These are phyloP conservation scores for Smittia aterrima DNA, from an alignment of 2,888 invertebrate species.

Conservation along the genomic window DNA sequence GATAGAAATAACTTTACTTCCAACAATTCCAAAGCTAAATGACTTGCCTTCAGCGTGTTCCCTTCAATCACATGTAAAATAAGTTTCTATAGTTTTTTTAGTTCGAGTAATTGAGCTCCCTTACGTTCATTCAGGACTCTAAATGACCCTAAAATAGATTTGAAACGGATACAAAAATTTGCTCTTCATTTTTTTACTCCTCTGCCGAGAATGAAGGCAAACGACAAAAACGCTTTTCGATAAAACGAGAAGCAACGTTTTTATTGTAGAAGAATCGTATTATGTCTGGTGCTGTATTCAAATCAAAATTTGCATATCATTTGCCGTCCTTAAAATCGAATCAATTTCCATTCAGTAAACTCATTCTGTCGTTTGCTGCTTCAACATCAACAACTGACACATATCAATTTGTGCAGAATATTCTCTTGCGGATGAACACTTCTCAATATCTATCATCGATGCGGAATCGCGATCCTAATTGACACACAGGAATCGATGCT, in stretches of 20 bases:
- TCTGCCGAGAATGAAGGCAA: neutral
- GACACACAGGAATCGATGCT: too few species aligned
- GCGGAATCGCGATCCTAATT: neutral
- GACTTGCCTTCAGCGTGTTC: too few species aligned
- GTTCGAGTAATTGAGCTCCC: neutral
- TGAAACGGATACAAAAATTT: neutral
- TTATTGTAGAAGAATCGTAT: neutral
- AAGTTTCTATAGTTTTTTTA: neutral
- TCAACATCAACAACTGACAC: neutral
- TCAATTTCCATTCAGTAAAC: constrained; percentile 5
- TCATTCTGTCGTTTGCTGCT: neutral
- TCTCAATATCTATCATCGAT: neutral
- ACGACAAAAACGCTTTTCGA: neutral
- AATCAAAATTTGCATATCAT: constrained; percentile 14
- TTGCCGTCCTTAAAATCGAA: constrained; percentile 6
- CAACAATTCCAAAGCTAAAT: too few species aligned
- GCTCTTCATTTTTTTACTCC: neutral
- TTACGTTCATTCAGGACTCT: neutral
- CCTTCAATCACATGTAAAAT: neutral
- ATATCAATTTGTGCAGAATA: neutral
- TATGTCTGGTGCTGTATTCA: constrained; percentile 10
- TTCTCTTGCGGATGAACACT: neutral
- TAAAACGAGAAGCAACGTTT: neutral
- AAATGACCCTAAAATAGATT: neutral
- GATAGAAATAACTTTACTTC: too few species aligned